Evolutionary conservation across 2,113 vertebrate species (phyloP).

Genomic region (Argyrosomus japonicus): DNA sequence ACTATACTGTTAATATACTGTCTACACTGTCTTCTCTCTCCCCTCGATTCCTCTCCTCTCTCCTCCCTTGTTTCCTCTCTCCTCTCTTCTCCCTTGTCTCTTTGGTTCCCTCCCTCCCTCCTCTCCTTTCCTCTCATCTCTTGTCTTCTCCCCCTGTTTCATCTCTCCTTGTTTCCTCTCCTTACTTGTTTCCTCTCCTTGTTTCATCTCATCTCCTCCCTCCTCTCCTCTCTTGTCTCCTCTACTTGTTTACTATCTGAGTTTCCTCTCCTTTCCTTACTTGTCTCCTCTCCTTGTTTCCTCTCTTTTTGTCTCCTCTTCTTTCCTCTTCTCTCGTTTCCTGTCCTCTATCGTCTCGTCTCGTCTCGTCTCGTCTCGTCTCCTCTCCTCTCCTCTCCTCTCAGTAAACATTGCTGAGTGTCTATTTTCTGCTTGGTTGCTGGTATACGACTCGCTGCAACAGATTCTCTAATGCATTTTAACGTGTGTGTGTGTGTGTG

Average conservation of each 20-base stretch:
- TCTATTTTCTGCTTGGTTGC: constrained; percentile 26
- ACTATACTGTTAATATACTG: too few relatives aligned
- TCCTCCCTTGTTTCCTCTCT: background rate
- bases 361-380: background rate
- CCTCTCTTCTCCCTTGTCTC: background rate
- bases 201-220: too few relatives aligned
- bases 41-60: background rate
- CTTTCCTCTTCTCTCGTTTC: background rate
- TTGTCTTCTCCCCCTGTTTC: too few relatives aligned
- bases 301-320: too few relatives aligned
- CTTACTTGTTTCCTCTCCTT: background rate
- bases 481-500: constrained; percentile 22
- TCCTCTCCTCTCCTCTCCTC: background rate
- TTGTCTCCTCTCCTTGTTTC: too few relatives aligned
- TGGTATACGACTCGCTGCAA: background rate
- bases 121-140: background rate
- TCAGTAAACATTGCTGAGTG: background rate
- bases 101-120: background rate
- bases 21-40: too few relatives aligned
- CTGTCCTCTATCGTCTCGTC: background rate
- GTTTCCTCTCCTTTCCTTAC: background rate
- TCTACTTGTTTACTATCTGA: too few relatives aligned
- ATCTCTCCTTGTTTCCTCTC: background rate
- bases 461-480: too few relatives aligned
- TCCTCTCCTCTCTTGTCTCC: too few relatives aligned